These are phyloP conservation scores for Yponomeuta cagnagella DNA, from an alignment of 2,888 invertebrate species.

Conservation along the genomic window DNA sequence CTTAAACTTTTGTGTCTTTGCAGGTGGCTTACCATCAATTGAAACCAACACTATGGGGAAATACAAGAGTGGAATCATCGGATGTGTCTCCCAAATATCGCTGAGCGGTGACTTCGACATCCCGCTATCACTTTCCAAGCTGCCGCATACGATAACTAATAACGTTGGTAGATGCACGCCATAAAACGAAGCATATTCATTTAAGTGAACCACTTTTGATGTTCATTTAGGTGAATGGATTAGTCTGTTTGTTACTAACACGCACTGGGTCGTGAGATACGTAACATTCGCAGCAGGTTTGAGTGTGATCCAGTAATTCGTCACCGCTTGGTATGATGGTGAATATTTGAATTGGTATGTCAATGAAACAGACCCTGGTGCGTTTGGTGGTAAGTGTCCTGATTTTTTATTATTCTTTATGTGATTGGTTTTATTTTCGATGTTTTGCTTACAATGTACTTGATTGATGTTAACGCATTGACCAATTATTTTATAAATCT, in stretches of 20 bases:
- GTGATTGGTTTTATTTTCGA: not conserved
- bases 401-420: not conserved
- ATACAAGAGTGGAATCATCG: constrained; percentile 84
- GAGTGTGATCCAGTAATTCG: too few species aligned
- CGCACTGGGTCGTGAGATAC: not conserved
- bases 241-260: constrained; percentile 6
- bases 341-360: too few species aligned
- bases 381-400: not conserved
- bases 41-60: constrained; percentile 81
- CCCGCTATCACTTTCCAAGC: constrained; percentile 79
- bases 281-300: not conserved
- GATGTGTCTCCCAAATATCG: constrained; percentile 89
- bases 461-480: constrained; percentile 11
- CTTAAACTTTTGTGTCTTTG: not conserved
- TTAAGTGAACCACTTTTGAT: constrained; percentile 19
- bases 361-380: not conserved
- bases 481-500: constrained; percentile 23
- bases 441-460: not conserved
- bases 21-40: constrained; percentile 89
- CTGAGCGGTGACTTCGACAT: constrained; percentile 87
- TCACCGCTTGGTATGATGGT: too few species aligned
- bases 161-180: constrained; percentile 67
- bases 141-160: constrained; percentile 77
- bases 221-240: constrained; percentile 21
- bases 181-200: constrained; percentile 32